Conservation (phyloP, 1,140 invertebrate species). For the Muscidifurax raptorellus region DNA sequence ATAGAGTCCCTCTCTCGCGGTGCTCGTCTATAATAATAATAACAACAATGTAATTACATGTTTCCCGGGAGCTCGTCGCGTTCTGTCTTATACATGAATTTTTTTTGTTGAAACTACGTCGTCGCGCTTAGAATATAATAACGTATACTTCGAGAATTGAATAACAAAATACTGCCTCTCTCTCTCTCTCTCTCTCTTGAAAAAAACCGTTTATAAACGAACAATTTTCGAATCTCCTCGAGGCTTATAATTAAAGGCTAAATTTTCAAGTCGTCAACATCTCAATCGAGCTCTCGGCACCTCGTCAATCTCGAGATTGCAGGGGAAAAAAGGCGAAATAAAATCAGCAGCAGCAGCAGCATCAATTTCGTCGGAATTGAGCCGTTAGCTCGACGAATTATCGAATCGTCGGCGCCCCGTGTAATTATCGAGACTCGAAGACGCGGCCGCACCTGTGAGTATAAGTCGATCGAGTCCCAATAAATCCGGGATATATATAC, state of each 20-base stretch:
- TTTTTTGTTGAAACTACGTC: too few relatives aligned
- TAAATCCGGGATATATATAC: conserved; percentile 23
- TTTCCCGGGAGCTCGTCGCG: too few relatives aligned
- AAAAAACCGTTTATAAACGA: background rate
- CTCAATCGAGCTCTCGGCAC: background rate
- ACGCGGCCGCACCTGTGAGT: conserved; percentile 27
- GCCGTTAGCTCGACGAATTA: conserved; percentile 48
- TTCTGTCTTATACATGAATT: too few relatives aligned
- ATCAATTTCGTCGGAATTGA: conserved; percentile 45
- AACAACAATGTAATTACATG: background rate
- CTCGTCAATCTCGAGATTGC: background rate
- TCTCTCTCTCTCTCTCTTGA: too few relatives aligned
- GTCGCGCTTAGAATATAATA: too few relatives aligned
- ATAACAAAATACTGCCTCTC: too few relatives aligned
- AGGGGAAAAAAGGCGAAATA: background rate
- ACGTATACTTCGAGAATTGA: too few relatives aligned
- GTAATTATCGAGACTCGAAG: conserved; percentile 47
- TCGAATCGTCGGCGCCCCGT: conserved; percentile 18
- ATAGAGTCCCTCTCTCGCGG: too few relatives aligned
- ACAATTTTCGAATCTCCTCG: background rate
- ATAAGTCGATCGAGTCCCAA: conserved; percentile 6
- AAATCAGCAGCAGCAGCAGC: background rate
- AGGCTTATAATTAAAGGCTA: background rate
- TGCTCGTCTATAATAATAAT: background rate
- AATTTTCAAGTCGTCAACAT: background rate